Conservation (phyloP, 1,140 invertebrate species). For the Prorops nasuta region DNA sequence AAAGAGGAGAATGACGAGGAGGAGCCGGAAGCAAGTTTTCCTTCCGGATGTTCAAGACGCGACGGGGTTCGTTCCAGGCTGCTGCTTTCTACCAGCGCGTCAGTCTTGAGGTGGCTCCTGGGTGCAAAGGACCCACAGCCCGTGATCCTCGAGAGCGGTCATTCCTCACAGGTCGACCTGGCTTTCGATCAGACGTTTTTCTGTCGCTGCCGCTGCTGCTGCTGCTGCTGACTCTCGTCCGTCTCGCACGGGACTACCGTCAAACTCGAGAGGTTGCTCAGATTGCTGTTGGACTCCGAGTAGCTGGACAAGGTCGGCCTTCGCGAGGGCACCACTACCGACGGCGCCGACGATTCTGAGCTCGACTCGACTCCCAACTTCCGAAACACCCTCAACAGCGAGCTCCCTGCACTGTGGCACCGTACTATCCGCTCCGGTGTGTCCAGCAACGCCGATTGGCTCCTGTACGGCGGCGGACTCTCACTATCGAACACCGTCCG, state of each 20-base stretch:
- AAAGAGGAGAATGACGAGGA: no score
- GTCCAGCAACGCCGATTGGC: constrained; percentile 56
- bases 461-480: constrained; percentile 66
- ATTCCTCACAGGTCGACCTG: constrained; percentile 3
- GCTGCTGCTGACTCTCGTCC: constrained; percentile 45
- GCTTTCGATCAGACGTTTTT: constrained; percentile 46
- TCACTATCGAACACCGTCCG: constrained; percentile 69
- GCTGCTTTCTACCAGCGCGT: constrained; percentile 23
- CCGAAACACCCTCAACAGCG: constrained; percentile 38
- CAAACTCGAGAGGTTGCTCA: constrained; percentile 50
- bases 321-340: constrained; percentile 22
- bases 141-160: no score
- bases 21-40: no score
- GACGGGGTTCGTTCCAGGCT: no score
- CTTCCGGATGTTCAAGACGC: no score
- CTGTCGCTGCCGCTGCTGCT: constrained; percentile 29
- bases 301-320: constrained; percentile 46
- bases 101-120: constrained; percentile 36
- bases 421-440: constrained; percentile 44
- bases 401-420: constrained; percentile 50
- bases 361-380: constrained; percentile 40
- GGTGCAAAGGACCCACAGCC: no score
- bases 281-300: constrained; percentile 48
- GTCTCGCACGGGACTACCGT: constrained; percentile 51
- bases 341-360: constrained; percentile 26